Base-by-base conservation (phyloP, 2,797 vertebrate genomes). In the Oreonectes daqikongensis region DNA sequence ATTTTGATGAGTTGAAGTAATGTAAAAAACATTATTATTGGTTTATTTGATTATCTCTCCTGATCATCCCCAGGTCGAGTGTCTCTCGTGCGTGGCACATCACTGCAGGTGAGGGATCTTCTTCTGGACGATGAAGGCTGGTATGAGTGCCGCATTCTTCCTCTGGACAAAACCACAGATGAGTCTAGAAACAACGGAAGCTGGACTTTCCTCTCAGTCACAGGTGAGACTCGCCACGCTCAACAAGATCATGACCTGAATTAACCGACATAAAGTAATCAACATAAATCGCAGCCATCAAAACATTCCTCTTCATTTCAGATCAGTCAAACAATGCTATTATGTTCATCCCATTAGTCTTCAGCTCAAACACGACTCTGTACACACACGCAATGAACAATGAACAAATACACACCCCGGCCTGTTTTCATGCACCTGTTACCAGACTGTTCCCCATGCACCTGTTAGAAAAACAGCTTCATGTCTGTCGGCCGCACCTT, bases 121-220 rank as follows among this genome's bases (percentile, higher is more conserved):
- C 90, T 88, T 0, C 86, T 92, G 0, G 93, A 95, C 63, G 97
- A 99, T 88, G 94, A 95, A 81, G 97, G 96, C 79, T 92, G 85
- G 91, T 98, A 98, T 15, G 94, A 97, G 86, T 99, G 97, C 79
- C 92, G 93, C 0, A 93, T 98, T 72, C 94, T 98, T 67, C 93
- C 93, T 57, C 89, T 98, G 40, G 93, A 97, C 85, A 90, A 87
- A 18, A 89, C 93, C 69, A 88, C 92, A 0, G 94, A 95, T 0
- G 96, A 96, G 81, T 91, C 92, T 71, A 92, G 85, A 66, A 70
- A 67, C 32, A 96, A 96, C 10, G 93, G 94, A 81, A 95, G 94
- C 84, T 96, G 95, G 96, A 94, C 92, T 69, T 91, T 92, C 72
- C 95, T 98, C 20, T 94, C 94, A 0, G 94, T 98, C 52, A 92